Evolutionary conservation across 2,888 invertebrate species (phyloP).

Genomic region (Diplolepis rosae): DNA sequence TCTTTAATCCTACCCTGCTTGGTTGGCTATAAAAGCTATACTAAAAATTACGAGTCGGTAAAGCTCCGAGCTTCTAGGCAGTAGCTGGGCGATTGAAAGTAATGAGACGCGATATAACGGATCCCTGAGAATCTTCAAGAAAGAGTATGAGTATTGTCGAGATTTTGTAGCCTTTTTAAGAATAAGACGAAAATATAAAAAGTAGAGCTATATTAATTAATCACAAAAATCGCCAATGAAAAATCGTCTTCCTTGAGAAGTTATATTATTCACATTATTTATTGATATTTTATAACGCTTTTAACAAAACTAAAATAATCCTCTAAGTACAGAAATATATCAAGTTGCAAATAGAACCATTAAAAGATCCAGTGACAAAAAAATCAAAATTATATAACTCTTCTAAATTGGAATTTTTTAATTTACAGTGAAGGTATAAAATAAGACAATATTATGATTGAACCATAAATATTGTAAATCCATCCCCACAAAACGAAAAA

Average conservation of each 20-base stretch:
- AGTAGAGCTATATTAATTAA: neutral
- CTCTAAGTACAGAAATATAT: no score
- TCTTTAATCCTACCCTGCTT: slow-evolving; percentile 69
- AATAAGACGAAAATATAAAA: neutral
- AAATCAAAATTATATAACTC: no score
- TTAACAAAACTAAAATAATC: no score
- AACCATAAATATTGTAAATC: no score
- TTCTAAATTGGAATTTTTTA: no score
- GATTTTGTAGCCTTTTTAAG: slow-evolving; percentile 7
- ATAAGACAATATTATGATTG: no score
- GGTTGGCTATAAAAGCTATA: slow-evolving; percentile 56
- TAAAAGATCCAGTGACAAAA: no score
- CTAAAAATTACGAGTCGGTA: slow-evolving; percentile 61
- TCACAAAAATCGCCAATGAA: neutral
- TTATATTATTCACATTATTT: no score
- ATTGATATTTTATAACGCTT: no score
- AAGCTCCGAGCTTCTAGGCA: slow-evolving; percentile 42
- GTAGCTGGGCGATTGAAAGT: slow-evolving; percentile 68
- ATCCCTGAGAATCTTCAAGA: slow-evolving; percentile 10
- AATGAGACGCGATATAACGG: slow-evolving; percentile 58
- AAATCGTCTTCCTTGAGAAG: no score
- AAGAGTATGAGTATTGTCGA: neutral
- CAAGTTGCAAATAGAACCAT: no score
- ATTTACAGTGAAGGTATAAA: no score
- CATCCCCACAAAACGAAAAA: slow-evolving; percentile 1